Percentiles rank a stretch among this genome's conserved stretches.
Evolutionary conservation across 2,888 invertebrate species (phyloP).

Genomic region (Eupeodes luniger): DNA sequence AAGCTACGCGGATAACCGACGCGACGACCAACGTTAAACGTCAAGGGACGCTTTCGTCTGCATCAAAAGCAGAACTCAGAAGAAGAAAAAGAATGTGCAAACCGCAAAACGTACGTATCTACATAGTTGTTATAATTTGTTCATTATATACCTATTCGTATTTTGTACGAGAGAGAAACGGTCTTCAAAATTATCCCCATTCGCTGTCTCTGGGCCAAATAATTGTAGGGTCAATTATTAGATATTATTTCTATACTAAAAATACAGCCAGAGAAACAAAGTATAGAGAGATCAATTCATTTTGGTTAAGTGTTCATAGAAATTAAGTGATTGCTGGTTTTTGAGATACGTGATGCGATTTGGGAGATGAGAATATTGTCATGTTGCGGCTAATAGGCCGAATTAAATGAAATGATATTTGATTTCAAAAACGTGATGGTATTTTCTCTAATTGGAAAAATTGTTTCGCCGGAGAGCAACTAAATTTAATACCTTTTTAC

Average conservation of each 20-base stretch:
- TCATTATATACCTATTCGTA: conserved; percentile 61
- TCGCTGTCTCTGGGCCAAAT: conserved; percentile 20
- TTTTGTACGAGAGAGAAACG: conserved; percentile 38
- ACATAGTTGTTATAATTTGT: conserved; percentile 63
- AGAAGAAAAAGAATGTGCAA: conserved; percentile 56
- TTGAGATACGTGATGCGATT: conserved; percentile 66
- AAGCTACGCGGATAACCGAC: not conserved
- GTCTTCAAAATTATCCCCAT: conserved; percentile 10
- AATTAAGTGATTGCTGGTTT: conserved; percentile 72
- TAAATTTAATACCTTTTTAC: too few species aligned
- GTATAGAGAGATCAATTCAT: conserved; percentile 28
- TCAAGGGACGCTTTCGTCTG: conserved; percentile 37
- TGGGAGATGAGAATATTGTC: conserved; percentile 56
- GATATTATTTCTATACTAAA: too few species aligned
- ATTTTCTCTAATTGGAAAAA: conserved; percentile 37
- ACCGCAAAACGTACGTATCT: conserved; percentile 54
- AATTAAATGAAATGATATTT: conserved; percentile 42
- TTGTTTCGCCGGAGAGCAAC: too few species aligned
- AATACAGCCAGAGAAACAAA: not conserved
- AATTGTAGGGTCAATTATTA: conserved; percentile 34
- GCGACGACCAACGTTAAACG: not conserved
- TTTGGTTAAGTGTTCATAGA: conserved; percentile 64
- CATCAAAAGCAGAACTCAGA: not conserved
- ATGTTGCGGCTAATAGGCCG: conserved; percentile 47
- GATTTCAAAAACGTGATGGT: conserved; percentile 1